Percentiles rank a stretch among this genome's conserved stretches.
Conservation (phyloP, 2,797 vertebrate genomes). For the Mormyrus proboscirostris region DNA sequence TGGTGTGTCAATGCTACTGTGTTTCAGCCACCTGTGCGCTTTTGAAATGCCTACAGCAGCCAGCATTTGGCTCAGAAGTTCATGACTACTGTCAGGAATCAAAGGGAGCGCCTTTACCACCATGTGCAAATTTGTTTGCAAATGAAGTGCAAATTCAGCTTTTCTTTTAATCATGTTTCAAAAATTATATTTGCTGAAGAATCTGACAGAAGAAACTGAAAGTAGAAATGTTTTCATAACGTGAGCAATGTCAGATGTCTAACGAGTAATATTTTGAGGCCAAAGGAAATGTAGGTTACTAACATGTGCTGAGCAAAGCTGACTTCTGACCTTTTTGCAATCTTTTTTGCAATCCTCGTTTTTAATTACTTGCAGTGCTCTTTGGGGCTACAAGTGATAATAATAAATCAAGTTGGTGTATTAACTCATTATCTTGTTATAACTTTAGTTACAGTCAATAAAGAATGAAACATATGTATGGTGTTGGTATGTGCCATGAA, state of each 20-base stretch:
- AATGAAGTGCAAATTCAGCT: conserved; percentile 21
- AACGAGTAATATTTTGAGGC: conserved; percentile 41
- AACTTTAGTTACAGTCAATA: conserved; percentile 64
- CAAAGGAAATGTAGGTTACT: conserved; percentile 44
- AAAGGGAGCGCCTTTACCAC: conserved; percentile 65
- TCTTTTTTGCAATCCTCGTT: conserved; percentile 41
- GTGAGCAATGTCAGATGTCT: conserved; percentile 46
- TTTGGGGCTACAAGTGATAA: not conserved
- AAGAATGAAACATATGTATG: conserved; percentile 42
- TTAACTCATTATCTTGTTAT: conserved; percentile 57
- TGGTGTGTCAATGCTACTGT: conserved; percentile 68
- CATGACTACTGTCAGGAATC: conserved; percentile 58
- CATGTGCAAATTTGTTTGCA: conserved; percentile 27
- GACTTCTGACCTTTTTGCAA: conserved; percentile 27
- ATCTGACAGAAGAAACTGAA: conserved; percentile 47
- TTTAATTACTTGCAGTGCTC: conserved; percentile 55
- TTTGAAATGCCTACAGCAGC: conserved; percentile 59
- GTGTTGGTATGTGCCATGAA: conserved; percentile 13
- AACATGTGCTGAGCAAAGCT: conserved; percentile 44
- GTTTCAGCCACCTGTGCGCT: conserved; percentile 73
- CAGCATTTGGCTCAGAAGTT: conserved; percentile 53
- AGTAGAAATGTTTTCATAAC: conserved; percentile 42
- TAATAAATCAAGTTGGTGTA: conserved; percentile 57
- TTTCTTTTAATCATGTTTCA: conserved; percentile 34
- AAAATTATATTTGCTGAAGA: conserved; percentile 51